Evolutionary conservation across 2,797 vertebrate genomes (phyloP), one percentile per base, ranked within the genome.

Genomic region (Hippocampus kuda): DNA sequence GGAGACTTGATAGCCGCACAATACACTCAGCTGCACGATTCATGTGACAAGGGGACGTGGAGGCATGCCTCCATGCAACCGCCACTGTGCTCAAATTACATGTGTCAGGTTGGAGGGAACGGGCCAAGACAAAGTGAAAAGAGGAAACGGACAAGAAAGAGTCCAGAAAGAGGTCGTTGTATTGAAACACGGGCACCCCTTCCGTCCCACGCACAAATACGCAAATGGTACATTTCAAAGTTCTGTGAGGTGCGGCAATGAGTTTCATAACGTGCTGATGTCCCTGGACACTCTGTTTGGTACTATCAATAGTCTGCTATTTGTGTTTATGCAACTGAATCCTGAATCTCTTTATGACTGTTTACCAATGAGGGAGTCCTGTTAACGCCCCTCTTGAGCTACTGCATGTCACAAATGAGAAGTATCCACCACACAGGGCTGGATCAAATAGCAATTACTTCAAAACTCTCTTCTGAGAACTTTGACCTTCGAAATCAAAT

Each of bases 271-370:
- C 78, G 74, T 59, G 68, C 62, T 72, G 78, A 64, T 75, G 82
- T 85, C 79, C 73, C 77, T 82, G 83, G 83, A 85, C 82, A 81
- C 76, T 72, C 83, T 83, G 76, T 78, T 86, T 87, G 78, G 83
- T 70, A 74, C 87, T 91, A 90, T 85, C 81, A 91, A 90, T 90
- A 90, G 88, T 80, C 79, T 30, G 74, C 88, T 91, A 89, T 91
- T 88, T 88, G 78, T 88, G 85, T 89, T 88, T 87, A 80, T 83
- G 85, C 85, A 90, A 90, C 86, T 73, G 78, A 88, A 85, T 83
- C 83, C 84, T 74, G 66, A 67, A 66, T n/a, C 68, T 79, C 81
- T 86, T 87, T 88, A 84, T 88, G 85, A 85, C 76, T 89, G 87
- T 89, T 91, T 89, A 89, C 81, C 77, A 76, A 79, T 73, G 79